Evolutionary conservation across 1,140 invertebrate genomes (phyloP), one percentile per base, ranked within the genome.

Genomic region (Drosophila ficusphila): DNA sequence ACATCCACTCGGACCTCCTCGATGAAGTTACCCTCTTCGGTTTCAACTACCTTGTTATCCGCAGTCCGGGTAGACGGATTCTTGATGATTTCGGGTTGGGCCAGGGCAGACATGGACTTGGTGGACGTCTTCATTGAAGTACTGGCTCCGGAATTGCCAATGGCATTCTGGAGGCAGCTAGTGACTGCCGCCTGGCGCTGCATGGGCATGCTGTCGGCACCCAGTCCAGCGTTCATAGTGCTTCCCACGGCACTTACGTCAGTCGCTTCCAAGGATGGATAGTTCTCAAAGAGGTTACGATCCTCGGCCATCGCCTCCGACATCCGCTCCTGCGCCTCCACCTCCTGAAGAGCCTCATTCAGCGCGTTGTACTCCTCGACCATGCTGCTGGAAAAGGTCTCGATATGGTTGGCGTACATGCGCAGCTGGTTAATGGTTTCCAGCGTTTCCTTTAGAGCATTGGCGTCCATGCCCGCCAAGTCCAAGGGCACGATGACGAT

Each of bases 401-500:
- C 76, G 0, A 86, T 86, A 23, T 88, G 69, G n/a, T 49, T 8
- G 0, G 85, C 68, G 29, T 89, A 73, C 23, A 65, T 49, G 2
- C 74, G 62, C 38, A 90, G 46, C 4, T 82, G 47, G 34, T 71
- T 76, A 11, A 90, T 67, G 0, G 77, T 74, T 3, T 56, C 65
- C 2, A 90, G 39, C 0, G 79, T 82, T 4, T 69, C 70, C 21
- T 76, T 74, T 1, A 89, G 48, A 0, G 31, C 14, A 0, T 74
- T 41, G 6, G 67, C 65, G 56, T 79, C 74, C 41, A 54, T 73
- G 34, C 64, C 68, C 3, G 54, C 46, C 5, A 89, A 9, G 16
- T 90, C 82, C 3, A 90, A n/a, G 0, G 89, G 89, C 25, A 90
- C 85, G n/a, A 90, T 61, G 1, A 90, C 70, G n/a, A 90, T 86